Evolutionary conservation across 2,888 invertebrate species (phyloP), one percentile per base, ranked within the genome.

Genomic region (Drosophila putrida): DNA sequence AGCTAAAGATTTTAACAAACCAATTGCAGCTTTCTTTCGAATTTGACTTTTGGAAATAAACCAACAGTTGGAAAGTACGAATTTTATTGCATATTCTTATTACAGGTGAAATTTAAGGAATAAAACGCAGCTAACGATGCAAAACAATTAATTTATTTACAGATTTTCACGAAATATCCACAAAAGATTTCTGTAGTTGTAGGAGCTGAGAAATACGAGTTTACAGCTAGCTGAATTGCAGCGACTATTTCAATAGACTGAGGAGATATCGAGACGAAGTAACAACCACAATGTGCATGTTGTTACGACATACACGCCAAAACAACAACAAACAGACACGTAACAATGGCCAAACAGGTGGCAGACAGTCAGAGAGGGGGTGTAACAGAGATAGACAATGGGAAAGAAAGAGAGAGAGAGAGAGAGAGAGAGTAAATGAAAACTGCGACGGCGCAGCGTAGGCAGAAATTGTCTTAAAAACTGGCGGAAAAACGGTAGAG

Each of bases 401-500:
- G 43, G 44, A 43, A 49, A 36, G 8, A 35, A 25, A 9, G 31
- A 5, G 41, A 38, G 53, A 36, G 8, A 35, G 31, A 9, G 31
- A 5, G 41, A 38, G 59, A 39, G 51, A 50, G 33, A 35, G 43
- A 53, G 10, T 36, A 20, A 20, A 20, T 31, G 47, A 50, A 59
- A 54, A 70, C 33, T 78, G 71, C 75, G 79, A 76, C 69, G 73
- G 79, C 82, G 80, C 65, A 82, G 58, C 75, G 57, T 43, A 43
- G 60, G 43, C 28, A 55, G 15, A 15, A 74, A 41, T 10, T 31
- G 8, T 43, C 41, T 33, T 33, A 33, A 8, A 33, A 66, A 66
- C 55, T 73, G 36, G 13, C 59, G 39, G 25, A 33, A 41, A 41
- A 43, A 39, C 38, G 43, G 38, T 50, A 27, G 47, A 50, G 20